phyloP scores from a whole-genome alignment of 1,140 invertebrate genomes.

The Euwallacea fornicatus region DNA sequence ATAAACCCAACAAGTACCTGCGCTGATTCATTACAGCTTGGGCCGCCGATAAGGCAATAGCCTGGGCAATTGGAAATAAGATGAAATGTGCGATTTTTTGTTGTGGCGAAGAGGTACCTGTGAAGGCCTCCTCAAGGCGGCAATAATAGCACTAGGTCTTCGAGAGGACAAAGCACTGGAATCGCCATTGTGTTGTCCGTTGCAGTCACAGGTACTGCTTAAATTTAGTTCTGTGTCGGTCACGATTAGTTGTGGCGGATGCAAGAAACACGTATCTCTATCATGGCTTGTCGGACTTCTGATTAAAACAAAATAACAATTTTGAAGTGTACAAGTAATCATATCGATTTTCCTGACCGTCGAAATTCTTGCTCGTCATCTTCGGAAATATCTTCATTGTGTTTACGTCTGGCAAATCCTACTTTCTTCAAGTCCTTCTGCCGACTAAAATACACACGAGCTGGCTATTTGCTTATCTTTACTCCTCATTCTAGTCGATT shows the following conservation, averaged over 20 bases:
- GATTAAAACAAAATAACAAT: too few species aligned
- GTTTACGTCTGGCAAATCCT: constrained; percentile 12
- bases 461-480: neutral
- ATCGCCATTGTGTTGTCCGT: constrained; percentile 12
- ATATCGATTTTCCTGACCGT: neutral
- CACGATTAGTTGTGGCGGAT: constrained; percentile 22
- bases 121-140: constrained; percentile 60
- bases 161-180: constrained; percentile 49
- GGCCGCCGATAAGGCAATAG: constrained; percentile 58
- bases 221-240: constrained; percentile 24
- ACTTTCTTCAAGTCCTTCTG: constrained; percentile 18
- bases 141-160: constrained; percentile 59
- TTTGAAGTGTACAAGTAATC: too few species aligned
- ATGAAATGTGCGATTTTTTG: too few species aligned
- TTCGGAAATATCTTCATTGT: constrained; percentile 14
- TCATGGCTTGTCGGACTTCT: constrained; percentile 1
- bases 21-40: constrained; percentile 51
- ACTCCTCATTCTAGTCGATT: constrained; percentile 18
- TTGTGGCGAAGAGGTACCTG: constrained; percentile 53
- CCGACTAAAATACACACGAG: constrained; percentile 7
- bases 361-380: constrained; percentile 18
- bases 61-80: constrained; percentile 44
- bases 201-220: constrained; percentile 1
- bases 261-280: constrained; percentile 20
- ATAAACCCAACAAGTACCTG: constrained; percentile 44